Evolutionary conservation across 2,888 invertebrate species (phyloP).

Genomic region (Diarsia dahlii): DNA sequence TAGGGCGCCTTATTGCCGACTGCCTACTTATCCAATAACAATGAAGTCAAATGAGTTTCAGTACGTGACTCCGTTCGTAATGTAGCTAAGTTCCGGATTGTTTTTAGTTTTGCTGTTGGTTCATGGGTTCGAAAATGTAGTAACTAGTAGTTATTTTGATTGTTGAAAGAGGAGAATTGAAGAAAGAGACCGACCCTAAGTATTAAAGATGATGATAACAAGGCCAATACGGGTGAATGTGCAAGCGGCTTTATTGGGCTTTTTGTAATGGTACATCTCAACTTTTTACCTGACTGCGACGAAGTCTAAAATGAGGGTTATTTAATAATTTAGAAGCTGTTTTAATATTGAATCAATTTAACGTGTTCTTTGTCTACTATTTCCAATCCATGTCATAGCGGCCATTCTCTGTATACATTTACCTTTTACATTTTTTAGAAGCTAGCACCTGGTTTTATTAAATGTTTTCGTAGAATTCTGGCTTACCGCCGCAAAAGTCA

Average conservation of each 20-base stretch:
- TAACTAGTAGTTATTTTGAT: conserved; percentile 26
- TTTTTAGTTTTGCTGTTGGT: conserved; percentile 50
- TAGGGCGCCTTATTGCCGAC: conserved; percentile 58
- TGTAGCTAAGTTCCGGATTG: conserved; percentile 44
- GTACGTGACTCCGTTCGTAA: conserved; percentile 58
- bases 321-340: not conserved
- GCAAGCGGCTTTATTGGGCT: not conserved
- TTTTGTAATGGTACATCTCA: not conserved
- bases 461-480: conserved; percentile 15
- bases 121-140: conserved; percentile 35
- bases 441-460: not conserved
- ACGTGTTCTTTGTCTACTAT: not conserved
- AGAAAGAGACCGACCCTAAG: no score
- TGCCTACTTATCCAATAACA: conserved; percentile 65
- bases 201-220: not conserved
- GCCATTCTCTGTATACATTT: not conserved
- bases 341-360: not conserved
- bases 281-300: no score
- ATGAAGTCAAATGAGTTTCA: conserved; percentile 66
- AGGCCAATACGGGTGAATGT: not conserved
- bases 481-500: conserved; percentile 34
- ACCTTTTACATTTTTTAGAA: not conserved
- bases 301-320: no score
- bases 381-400: not conserved
- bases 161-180: no score